phyloP scores from a whole-genome alignment of 2,888 invertebrate species.

The Venustoraphidia nigricollis region DNA sequence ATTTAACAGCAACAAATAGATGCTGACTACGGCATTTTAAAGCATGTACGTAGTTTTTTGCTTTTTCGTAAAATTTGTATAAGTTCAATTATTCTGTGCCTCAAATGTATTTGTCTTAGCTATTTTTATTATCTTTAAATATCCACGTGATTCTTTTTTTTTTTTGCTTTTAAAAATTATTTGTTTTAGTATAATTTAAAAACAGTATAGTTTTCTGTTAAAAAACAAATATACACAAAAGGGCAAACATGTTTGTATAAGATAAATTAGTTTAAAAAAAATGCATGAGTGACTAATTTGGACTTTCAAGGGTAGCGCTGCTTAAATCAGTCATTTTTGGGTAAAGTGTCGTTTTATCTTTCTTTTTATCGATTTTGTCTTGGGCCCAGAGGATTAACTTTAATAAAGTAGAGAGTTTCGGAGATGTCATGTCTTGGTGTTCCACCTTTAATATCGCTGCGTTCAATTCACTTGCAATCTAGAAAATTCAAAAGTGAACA shows the following conservation, averaged over 20 bases:
- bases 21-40: too few species aligned
- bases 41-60: too few species aligned
- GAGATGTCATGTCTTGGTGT: constrained; percentile 78
- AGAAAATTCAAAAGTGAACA: constrained; percentile 13
- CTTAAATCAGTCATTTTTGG: constrained; percentile 91
- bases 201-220: too few species aligned
- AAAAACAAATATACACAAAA: constrained; percentile 12
- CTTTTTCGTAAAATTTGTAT: too few species aligned
- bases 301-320: constrained; percentile 63
- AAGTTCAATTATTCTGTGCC: too few species aligned
- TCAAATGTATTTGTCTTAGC: too few species aligned
- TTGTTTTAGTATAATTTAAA: too few species aligned
- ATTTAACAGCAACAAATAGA: too few species aligned
- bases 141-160: too few species aligned
- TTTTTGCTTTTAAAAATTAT: too few species aligned
- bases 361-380: constrained; percentile 85
- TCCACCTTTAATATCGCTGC: constrained; percentile 94
- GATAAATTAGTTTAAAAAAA: constrained; percentile 11
- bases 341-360: constrained; percentile 53
- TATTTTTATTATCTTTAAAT: too few species aligned
- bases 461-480: constrained; percentile 94
- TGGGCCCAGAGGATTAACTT: constrained; percentile 94
- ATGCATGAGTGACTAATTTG: constrained; percentile 32
- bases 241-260: constrained; percentile 12
- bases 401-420: constrained; percentile 78